Base-by-base conservation (phyloP, 2,888 invertebrate genomes). In the Mythimna ferrago region DNA sequence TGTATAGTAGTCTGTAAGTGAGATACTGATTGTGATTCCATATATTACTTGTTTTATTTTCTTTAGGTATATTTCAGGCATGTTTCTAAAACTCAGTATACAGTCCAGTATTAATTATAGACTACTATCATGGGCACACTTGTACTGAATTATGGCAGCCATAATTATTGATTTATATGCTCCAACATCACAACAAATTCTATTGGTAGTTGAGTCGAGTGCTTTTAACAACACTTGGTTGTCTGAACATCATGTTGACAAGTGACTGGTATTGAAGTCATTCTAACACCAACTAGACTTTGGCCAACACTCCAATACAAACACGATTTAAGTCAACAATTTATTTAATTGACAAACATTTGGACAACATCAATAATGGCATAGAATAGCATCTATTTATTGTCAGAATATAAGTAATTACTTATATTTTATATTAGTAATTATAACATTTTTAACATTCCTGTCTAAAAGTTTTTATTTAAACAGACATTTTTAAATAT, bases 281-380 rank as follows among this genome's bases (percentile, higher is more conserved):
- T 60, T 48, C 11, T 48, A 9, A 53, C 21, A 67, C 38, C 9
- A 63, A 60, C 38, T 67, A 67, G 66, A 70, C 62, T 69, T 75
- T 69, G 69, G 41, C 21, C 32, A 69, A 44, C 1, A 58, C 61
- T 68, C 54, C 68, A 83, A 80, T 73, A 77, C 61, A 75, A 73
- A 70, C 51, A 78, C 19, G 14, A 60, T 74, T 75, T 79, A 83
- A 85, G 85, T 91, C 88, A 93, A 94, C 91, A 93, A 76, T 92
- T 91, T 89, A 89, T 91, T 91, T 93, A 94, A 95, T 92, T 94
- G 92, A 93, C 93, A 89, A 87, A 92, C 85, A 87, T 89, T 88
- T 89, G 85, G 86, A 91, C 90, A 92, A 92, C 91, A 91, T 89
- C 84, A 87, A 90, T 88, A 89, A 85, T 86, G 80, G 84, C 74